phyloP scores from a whole-genome alignment of 1,140 invertebrate genomes.

The Muscidifurax raptorellus region DNA sequence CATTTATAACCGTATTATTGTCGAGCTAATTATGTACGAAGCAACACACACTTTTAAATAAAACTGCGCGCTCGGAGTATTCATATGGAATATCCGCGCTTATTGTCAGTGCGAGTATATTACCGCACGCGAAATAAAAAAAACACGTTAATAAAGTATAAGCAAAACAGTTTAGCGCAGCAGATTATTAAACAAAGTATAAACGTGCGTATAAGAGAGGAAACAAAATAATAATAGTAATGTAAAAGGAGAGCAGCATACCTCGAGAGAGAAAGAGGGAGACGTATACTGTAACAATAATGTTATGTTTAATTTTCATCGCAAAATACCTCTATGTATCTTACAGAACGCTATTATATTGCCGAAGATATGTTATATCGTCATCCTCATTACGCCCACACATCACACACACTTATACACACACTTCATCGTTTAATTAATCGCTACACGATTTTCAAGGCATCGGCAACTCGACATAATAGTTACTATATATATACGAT shows the following conservation, averaged over 20 bases:
- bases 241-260: slow-evolving; percentile 12
- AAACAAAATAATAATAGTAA: not conserved
- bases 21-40: not conserved
- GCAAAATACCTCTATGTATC: slow-evolving; percentile 64
- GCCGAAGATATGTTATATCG: slow-evolving; percentile 50
- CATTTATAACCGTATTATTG: not conserved
- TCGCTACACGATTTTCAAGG: slow-evolving; percentile 65
- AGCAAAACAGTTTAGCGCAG: not conserved
- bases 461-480: slow-evolving; percentile 65
- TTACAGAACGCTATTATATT: slow-evolving; percentile 57
- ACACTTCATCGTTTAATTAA: slow-evolving; percentile 41
- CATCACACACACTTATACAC: not conserved
- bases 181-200: slow-evolving; percentile 5
- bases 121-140: not conserved
- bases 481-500: slow-evolving; percentile 41
- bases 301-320: slow-evolving; percentile 41
- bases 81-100: not conserved
- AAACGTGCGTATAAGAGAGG: not conserved
- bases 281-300: slow-evolving; percentile 20
- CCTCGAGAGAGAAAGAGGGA: not conserved
- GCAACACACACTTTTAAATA: too few relatives aligned
- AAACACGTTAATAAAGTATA: slow-evolving; percentile 1
- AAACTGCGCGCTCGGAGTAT: too few relatives aligned
- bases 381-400: slow-evolving; percentile 40
- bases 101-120: not conserved